A percentile compares a stretch with the other conserved stretches of the same genome.
Evolutionary conservation across 2,797 vertebrate species (phyloP).

Genomic region (Steatocranus sp.): DNA sequence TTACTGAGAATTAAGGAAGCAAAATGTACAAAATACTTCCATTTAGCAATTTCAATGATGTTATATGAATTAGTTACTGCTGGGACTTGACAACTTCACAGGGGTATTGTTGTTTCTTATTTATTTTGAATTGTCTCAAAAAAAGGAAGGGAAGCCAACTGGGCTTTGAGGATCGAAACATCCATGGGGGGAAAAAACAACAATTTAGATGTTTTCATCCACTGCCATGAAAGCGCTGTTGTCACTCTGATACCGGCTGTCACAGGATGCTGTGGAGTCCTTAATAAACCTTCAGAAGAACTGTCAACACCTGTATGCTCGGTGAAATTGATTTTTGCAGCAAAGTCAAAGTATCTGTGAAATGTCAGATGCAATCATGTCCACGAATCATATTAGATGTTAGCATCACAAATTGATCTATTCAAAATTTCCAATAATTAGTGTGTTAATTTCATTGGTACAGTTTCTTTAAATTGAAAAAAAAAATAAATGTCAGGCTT

Average conservation of each 20-base stretch:
- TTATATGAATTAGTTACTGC: neutral
- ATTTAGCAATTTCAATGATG: neutral
- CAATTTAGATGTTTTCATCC: slow-evolving; percentile 5
- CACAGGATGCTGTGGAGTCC: neutral
- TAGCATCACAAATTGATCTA: neutral
- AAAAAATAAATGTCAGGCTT: neutral
- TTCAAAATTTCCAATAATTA: neutral
- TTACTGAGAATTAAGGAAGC: neutral
- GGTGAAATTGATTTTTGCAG: neutral
- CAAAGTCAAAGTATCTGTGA: neutral
- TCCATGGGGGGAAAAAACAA: slow-evolving; percentile 9
- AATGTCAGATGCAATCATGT: neutral
- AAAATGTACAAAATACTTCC: neutral
- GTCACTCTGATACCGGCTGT: slow-evolving; percentile 8
- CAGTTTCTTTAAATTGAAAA: neutral
- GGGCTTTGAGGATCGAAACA: slow-evolving; percentile 23
- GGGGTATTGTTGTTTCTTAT: neutral
- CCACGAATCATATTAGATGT: neutral
- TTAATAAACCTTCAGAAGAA: slow-evolving; percentile 21
- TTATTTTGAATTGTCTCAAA: neutral
- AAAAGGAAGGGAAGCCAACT: neutral
- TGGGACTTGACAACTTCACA: neutral
- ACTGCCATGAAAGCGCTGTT: neutral
- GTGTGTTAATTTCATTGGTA: neutral
- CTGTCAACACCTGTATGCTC: neutral